phyloP scores from a whole-genome alignment of 2,113 vertebrate genomes.

The Orthonyx spaldingii region DNA sequence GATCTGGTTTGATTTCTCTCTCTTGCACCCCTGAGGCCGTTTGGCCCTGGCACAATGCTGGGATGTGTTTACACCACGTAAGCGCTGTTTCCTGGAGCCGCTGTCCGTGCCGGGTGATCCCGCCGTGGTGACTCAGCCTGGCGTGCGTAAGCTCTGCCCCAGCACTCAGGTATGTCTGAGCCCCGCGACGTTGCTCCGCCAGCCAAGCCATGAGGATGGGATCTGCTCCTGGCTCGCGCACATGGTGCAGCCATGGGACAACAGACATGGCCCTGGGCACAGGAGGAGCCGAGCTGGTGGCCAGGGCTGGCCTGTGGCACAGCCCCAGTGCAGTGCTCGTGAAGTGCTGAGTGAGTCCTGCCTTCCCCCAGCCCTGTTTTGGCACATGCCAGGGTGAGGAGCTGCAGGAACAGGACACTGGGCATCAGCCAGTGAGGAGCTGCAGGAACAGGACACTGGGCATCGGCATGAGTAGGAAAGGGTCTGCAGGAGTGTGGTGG shows the following conservation, averaged over 20 bases:
- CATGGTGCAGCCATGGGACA: fast-evolving
- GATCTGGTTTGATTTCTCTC: background rate
- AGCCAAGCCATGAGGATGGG: fast-evolving
- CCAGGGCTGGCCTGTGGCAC: background rate
- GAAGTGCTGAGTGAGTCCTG: fast-evolving
- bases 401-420: background rate
- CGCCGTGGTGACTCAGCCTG: background rate
- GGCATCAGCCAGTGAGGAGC: too few relatives aligned
- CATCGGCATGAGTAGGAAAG: fast-evolving
- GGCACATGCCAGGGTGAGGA: background rate
- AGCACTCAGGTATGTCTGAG: background rate
- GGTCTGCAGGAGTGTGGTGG: fast-evolving
- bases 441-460: background rate
- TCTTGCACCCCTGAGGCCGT: background rate
- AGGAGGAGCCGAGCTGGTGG: fast-evolving
- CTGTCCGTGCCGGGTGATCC: background rate
- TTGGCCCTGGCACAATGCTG: background rate
- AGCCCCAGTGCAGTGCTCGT: fast-evolving
- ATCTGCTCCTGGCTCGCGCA: fast-evolving
- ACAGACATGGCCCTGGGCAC: fast-evolving
- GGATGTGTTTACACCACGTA: conserved; percentile 21
- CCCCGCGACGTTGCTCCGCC: fast-evolving
- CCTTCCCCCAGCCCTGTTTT: background rate
- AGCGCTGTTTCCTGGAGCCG: background rate
- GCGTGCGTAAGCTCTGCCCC: background rate